Conservation (phyloP, 1,140 invertebrate genomes). For the Drosophila mojavensis region DNA sequence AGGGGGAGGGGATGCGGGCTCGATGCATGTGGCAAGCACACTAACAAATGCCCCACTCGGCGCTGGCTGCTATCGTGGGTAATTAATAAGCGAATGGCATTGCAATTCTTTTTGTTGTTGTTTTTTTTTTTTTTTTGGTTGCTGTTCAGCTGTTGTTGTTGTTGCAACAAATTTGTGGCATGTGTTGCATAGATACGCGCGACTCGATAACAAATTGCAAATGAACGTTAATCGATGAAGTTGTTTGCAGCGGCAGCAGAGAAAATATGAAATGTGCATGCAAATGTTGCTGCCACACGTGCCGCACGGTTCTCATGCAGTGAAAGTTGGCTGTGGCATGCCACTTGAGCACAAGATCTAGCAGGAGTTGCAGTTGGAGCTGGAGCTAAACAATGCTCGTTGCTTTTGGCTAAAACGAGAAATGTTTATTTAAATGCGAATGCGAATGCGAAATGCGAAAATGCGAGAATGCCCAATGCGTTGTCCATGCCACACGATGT, state of each 20-base stretch:
- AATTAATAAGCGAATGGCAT: constrained; percentile 77
- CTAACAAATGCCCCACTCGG: constrained; percentile 60
- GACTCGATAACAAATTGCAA: constrained; percentile 79
- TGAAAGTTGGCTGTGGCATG: constrained; percentile 60
- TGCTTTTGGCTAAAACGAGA: constrained; percentile 49
- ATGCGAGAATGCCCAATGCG: constrained; percentile 62
- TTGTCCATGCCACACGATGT: constrained; percentile 33
- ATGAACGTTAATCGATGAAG: constrained; percentile 82
- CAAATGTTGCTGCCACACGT: constrained; percentile 65
- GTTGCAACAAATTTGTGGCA: constrained; percentile 80
- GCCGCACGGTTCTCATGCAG: constrained; percentile 54
- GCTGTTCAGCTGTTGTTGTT: not conserved
- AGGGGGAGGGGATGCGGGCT: not conserved
- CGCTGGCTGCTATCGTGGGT: constrained; percentile 62
- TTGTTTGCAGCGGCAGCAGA: constrained; percentile 56
- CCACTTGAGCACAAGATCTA: constrained; percentile 28
- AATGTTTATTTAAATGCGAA: constrained; percentile 82
- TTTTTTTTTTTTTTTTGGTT: no score
- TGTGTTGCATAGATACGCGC: constrained; percentile 61
- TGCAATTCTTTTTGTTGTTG: constrained; percentile 47
- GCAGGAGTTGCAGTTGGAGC: not conserved
- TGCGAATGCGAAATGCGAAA: constrained; percentile 45
- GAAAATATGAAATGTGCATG: constrained; percentile 78
- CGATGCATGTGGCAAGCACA: no score
- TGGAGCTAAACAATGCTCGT: constrained; percentile 64